These are phyloP conservation scores for Heliangelus exortis DNA, from an alignment of 2,797 vertebrate genomes.

Conservation along the genomic window DNA sequence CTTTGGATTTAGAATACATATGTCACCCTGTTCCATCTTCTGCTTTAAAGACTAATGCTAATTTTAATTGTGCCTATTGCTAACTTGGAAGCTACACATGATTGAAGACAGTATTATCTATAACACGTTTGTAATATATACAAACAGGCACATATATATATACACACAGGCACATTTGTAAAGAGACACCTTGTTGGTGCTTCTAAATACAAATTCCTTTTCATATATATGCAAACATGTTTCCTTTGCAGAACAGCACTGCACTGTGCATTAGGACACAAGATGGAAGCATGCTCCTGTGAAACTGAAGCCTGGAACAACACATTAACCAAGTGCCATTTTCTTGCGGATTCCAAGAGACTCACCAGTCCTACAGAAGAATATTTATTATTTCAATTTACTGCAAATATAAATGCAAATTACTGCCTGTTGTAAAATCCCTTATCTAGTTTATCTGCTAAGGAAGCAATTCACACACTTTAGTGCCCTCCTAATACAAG, in stretches of 20 bases:
- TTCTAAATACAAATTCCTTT: neutral
- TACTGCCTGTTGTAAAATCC: neutral
- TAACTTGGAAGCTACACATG: neutral
- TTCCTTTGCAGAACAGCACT: neutral
- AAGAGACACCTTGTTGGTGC: constrained; percentile 23
- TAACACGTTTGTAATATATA: constrained; percentile 13
- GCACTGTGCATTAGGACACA: neutral
- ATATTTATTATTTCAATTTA: neutral
- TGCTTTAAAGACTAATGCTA: neutral
- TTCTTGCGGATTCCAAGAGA: neutral
- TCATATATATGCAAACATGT: neutral
- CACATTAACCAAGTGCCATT: neutral
- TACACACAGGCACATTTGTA: constrained; percentile 24
- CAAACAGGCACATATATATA: neutral
- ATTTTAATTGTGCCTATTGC: neutral
- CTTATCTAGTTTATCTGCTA: neutral
- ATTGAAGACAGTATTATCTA: neutral
- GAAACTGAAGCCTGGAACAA: neutral
- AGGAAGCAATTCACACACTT: neutral
- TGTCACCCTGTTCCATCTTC: neutral
- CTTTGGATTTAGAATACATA: neutral
- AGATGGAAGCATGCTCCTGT: neutral
- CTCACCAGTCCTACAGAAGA: neutral
- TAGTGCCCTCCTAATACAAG: neutral
- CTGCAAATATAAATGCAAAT: neutral